Percentiles rank a stretch among this genome's conserved stretches.
phyloP scores from a whole-genome alignment of 2,888 invertebrate species.

The Acanthacorydalis orientalis region DNA sequence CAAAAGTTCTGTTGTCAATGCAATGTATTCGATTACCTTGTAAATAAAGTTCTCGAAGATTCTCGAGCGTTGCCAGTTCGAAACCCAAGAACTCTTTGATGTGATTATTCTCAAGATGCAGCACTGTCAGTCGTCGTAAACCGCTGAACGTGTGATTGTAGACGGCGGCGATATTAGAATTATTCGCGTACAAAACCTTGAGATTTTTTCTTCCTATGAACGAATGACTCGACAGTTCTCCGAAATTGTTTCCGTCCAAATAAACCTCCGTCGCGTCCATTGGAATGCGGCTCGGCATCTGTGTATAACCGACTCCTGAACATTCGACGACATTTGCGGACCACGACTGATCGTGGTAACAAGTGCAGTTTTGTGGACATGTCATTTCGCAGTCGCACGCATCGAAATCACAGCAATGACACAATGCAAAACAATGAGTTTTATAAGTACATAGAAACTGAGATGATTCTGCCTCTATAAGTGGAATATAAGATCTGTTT shows the following conservation, averaged over 20 bases:
- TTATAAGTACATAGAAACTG: slow-evolving; percentile 87
- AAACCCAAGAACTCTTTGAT: slow-evolving; percentile 64
- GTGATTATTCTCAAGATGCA: slow-evolving; percentile 78
- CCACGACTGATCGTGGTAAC: slow-evolving; percentile 90
- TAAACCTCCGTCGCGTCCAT: slow-evolving; percentile 94
- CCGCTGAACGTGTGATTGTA: slow-evolving; percentile 87
- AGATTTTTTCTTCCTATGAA: slow-evolving; percentile 86
- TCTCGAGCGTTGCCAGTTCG: slow-evolving; percentile 67
- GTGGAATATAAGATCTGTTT: slow-evolving; percentile 67
- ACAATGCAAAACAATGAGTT: slow-evolving; percentile 84
- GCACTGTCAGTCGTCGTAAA: slow-evolving; percentile 54
- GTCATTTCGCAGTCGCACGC: slow-evolving; percentile 97
- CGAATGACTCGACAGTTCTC: slow-evolving; percentile 71
- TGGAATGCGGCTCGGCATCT: slow-evolving; percentile 74
- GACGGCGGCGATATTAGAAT: slow-evolving; percentile 68
- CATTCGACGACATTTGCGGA: slow-evolving; percentile 86
- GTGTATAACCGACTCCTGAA: slow-evolving; percentile 61
- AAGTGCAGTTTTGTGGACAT: slow-evolving; percentile 84
- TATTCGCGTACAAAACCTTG: slow-evolving; percentile 72
- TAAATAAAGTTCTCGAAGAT: slow-evolving; percentile 69
- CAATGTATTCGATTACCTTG: slow-evolving; percentile 70
- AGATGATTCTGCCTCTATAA: slow-evolving; percentile 71
- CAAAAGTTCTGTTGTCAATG: slow-evolving; percentile 74
- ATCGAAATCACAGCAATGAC: slow-evolving; percentile 93
- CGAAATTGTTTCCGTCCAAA: slow-evolving; percentile 81